phyloP scores from a whole-genome alignment of 2,797 vertebrate species.

The Sciurus carolinensis region DNA sequence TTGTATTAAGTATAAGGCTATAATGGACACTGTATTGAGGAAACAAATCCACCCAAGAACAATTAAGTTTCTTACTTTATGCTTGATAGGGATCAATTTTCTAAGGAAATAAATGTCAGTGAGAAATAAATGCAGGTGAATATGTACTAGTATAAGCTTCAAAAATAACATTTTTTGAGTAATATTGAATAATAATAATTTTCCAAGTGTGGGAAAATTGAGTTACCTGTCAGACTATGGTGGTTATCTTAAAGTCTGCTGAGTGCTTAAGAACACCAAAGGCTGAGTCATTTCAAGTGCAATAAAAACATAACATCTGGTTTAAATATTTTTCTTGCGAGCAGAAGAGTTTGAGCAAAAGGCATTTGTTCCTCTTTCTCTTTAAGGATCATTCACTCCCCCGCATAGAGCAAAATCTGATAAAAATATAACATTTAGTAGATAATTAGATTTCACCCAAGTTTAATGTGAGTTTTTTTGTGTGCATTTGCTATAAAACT shows the following conservation, averaged over 20 bases:
- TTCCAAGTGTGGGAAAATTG: not conserved
- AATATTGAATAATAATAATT: not conserved
- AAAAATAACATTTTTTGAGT: not conserved
- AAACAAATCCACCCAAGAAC: not conserved
- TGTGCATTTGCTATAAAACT: conserved; percentile 14
- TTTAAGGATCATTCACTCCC: not conserved
- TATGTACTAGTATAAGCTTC: not conserved
- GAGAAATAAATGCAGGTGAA: not conserved
- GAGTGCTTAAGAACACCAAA: not conserved
- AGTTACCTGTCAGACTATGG: not conserved
- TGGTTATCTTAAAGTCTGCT: not conserved
- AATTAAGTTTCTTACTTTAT: not conserved
- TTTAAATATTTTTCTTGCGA: not conserved
- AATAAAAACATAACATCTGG: not conserved
- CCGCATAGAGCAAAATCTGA: not conserved
- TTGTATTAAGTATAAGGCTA: not conserved
- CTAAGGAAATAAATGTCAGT: not conserved
- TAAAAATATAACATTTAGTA: not conserved
- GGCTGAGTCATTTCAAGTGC: not conserved
- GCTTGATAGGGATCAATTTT: not conserved
- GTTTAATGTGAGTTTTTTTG: not conserved
- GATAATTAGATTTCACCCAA: not conserved
- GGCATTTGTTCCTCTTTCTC: not conserved
- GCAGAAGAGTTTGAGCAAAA: not conserved
- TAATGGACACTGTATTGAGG: not conserved